These are phyloP conservation scores for Dendrocopos noguchii DNA, from an alignment of 2,113 vertebrate species.

Conservation along the genomic window DNA sequence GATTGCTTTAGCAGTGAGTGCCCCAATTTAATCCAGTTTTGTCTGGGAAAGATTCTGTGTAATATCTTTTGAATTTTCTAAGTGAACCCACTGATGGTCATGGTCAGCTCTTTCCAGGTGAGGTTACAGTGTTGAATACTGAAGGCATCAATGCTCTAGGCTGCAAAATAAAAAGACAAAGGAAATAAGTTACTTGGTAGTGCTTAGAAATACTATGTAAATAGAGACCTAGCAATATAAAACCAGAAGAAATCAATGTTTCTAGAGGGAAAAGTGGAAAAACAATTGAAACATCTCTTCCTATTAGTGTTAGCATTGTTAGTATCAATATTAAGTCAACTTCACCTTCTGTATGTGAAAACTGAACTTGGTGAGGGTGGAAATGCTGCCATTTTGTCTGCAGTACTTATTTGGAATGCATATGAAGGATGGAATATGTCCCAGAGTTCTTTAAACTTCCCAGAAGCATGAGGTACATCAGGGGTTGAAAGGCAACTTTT, in stretches of 20 bases:
- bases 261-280: background rate
- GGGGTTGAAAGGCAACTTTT: background rate
- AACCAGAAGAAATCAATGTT: background rate
- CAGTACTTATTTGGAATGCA: background rate
- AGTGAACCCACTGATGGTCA: background rate
- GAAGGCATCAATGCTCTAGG: background rate
- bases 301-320: background rate
- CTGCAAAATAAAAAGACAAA: background rate
- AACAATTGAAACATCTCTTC: background rate
- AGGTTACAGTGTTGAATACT: background rate
- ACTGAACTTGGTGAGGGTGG: background rate
- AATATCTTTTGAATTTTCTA: background rate
- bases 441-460: background rate
- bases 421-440: background rate
- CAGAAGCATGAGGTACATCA: background rate
- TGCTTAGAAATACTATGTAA: background rate
- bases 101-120: background rate
- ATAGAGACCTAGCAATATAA: background rate
- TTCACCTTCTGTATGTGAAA: background rate
- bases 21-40: background rate
- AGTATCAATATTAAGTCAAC: background rate
- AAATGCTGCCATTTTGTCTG: background rate
- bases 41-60: background rate
- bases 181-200: background rate
- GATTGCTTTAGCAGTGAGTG: background rate